Base-by-base conservation (phyloP, 2,888 invertebrate genomes). In the Nemotelus nigrinus region DNA sequence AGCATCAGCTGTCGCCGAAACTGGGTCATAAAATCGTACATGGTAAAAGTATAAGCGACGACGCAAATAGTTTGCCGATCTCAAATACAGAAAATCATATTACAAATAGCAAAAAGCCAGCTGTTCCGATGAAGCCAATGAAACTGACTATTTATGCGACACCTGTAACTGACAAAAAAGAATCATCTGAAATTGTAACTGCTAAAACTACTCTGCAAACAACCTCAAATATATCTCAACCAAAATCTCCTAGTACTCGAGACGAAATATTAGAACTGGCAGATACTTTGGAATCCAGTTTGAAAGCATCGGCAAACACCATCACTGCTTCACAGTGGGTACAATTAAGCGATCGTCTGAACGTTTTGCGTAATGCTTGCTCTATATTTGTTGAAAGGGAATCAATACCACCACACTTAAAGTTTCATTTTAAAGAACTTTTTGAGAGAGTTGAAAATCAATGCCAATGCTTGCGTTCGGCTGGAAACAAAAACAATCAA, bases 381-480 rank as follows among this genome's bases (percentile, higher is more conserved):
- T 91, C 93, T 83, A 92, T 93, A 82, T 95, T 94, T 83, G 94
- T 95, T 25, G 97, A 97, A 82, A 90, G 90, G 81, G 91, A 91
- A 78, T 89, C 90, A 25, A 92, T 94, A 83, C 93, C 95, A 8
- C 94, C 96, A 39, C 95, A 96, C 84, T 92, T 94, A 71, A 94
- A 96, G 84, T 96, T 97, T 87, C 94, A 96, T 83, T 94, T 96
- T 84, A 92, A 95, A 60, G 93, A 94, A 85, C 86, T 94, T 79
- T 89, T 94, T 45, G 91, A 91, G 3, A 89, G 92, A 65, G 88
- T 94, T 74, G 94, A 94, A 84, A 88, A 89, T 10, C 93, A 93
- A 84, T 92, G 92, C 48, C 89, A 91, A 80, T 90, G 91, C 82
- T 85, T 94, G 80, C 88, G 93, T 76, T 91, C 92, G 63, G 92